Percentiles rank a stretch among this genome's conserved stretches.
Conservation (phyloP, 2,113 vertebrate genomes). For the Donacobius atricapilla region DNA sequence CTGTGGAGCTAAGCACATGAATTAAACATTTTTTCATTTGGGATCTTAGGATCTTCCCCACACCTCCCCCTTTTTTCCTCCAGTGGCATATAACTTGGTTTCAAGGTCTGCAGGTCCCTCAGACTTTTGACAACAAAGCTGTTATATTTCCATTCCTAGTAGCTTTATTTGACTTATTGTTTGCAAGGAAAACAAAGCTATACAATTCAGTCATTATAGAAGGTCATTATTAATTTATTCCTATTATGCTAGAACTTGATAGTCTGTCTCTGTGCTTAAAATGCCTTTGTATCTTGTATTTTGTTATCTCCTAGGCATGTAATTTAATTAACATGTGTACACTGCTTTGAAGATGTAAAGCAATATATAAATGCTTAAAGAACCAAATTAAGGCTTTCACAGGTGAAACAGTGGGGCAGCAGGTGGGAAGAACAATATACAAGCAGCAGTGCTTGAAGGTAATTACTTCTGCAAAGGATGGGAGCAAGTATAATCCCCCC, state of each 20-base stretch:
- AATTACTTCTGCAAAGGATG: not conserved
- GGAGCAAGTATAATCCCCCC: not conserved
- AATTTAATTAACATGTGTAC: conserved; percentile 55
- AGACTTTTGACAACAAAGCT: not conserved
- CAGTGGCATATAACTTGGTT: not conserved
- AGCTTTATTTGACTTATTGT: not conserved
- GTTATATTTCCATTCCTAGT: not conserved
- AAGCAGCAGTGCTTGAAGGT: not conserved
- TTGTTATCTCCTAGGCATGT: conserved; percentile 57
- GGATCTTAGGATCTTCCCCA: accelerated
- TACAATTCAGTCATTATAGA: conserved; percentile 45
- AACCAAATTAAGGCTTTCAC: conserved; percentile 17
- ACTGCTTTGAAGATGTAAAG: conserved; percentile 60
- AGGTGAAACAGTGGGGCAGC: not conserved
- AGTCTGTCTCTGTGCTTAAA: conserved; percentile 51
- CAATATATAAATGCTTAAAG: not conserved
- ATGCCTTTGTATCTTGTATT: conserved; percentile 50
- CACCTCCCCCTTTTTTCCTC: accelerated
- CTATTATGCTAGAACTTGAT: conserved; percentile 43
- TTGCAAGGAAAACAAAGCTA: conserved; percentile 6
- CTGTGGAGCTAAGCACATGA: not conserved
- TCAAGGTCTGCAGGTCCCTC: not conserved
- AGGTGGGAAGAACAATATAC: not conserved
- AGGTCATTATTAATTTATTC: conserved; percentile 66
- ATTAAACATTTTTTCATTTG: not conserved